A percentile compares a stretch with the other conserved stretches of the same genome.
These are phyloP conservation scores for Acrobasis suavella DNA, from an alignment of 2,888 invertebrate species.

Conservation along the genomic window DNA sequence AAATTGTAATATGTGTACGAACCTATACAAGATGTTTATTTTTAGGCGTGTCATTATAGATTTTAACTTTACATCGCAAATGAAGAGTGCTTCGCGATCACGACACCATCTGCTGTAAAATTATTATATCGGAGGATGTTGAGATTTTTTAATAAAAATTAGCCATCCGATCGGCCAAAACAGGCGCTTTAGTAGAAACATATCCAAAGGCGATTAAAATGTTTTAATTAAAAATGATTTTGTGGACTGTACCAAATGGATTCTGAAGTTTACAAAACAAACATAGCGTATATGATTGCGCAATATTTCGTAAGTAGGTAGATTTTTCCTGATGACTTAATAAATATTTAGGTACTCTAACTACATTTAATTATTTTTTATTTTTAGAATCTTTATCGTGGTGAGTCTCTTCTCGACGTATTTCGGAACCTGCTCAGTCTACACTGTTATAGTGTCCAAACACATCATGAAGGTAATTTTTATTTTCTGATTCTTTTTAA, in stretches of 20 bases:
- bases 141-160: no score
- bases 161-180: no score
- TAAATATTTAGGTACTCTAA: background rate
- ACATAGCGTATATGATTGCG: background rate
- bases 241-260: background rate
- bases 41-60: no score
- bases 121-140: no score
- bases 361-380: constrained; percentile 1
- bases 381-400: constrained; percentile 85
- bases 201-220: no score
- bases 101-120: no score
- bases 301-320: background rate
- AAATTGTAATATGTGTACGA: no score
- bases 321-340: background rate
- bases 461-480: constrained; percentile 87
- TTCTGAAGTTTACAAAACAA: background rate
- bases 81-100: no score
- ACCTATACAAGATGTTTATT: no score
- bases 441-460: constrained; percentile 95
- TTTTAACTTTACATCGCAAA: no score
- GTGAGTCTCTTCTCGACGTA: constrained; percentile 94
- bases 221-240: no score
- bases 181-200: no score
- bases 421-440: constrained; percentile 98
- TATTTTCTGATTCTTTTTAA: background rate